Conservation (phyloP, 2,113 vertebrate species). For the Poeciliopsis prolifica region DNA sequence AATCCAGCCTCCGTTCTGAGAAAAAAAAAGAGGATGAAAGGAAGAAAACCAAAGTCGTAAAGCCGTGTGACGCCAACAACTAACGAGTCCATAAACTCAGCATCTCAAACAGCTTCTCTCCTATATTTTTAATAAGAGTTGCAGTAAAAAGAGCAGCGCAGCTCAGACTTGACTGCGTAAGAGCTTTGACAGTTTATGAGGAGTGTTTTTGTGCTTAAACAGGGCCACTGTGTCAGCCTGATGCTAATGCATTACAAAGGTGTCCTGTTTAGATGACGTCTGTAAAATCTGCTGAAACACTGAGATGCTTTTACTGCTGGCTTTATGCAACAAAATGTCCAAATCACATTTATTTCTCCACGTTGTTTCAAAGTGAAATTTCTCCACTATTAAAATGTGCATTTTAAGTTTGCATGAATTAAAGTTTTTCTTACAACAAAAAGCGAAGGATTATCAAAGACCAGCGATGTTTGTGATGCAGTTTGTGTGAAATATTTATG, state of each 20-base stretch:
- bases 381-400: too few relatives aligned
- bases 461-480: too few relatives aligned
- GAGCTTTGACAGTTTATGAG: conserved; percentile 45
- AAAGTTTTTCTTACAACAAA: not conserved
- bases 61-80: conserved; percentile 25
- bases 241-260: conserved; percentile 26
- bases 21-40: conserved; percentile 20
- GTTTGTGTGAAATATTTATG: too few relatives aligned
- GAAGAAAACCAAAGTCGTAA: conserved; percentile 18
- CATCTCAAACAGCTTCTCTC: conserved; percentile 53
- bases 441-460: too few relatives aligned
- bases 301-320: not conserved
- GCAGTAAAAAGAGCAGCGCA: conserved; percentile 52
- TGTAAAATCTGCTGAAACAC: conserved; percentile 9
- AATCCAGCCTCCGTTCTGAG: conserved; percentile 3
- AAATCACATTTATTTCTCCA: not conserved
- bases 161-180: conserved; percentile 30
- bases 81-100: conserved; percentile 61
- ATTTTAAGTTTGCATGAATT: too few relatives aligned
- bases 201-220: conserved; percentile 18
- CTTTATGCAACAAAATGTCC: conserved; percentile 11
- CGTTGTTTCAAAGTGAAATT: too few relatives aligned
- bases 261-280: conserved; percentile 10
- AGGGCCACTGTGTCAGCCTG: conserved; percentile 26
- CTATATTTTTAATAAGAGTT: conserved; percentile 59